These are phyloP conservation scores for Xenotilapia caudafasciata DNA, from an alignment of 2,113 vertebrate species.

Conservation along the genomic window DNA sequence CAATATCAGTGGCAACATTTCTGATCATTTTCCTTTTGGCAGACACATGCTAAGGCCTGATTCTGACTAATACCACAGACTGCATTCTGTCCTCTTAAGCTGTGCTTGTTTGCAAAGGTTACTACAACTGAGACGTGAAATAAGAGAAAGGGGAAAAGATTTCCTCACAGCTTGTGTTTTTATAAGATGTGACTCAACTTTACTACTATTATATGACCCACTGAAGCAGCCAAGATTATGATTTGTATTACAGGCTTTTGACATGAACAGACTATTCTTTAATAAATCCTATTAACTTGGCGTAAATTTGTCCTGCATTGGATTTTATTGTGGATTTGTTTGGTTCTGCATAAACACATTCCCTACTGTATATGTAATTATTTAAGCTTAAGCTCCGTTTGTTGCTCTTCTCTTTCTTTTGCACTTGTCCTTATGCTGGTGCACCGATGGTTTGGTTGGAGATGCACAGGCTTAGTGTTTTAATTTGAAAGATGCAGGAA, in stretches of 20 bases:
- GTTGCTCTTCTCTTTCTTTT: not conserved
- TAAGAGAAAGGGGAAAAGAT: no score
- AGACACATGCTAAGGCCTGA: not conserved
- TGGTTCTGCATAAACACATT: not conserved
- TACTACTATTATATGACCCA: no score
- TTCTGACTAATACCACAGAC: not conserved
- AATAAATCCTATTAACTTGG: not conserved
- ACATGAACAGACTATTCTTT: not conserved
- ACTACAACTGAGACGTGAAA: no score
- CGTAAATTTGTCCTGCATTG: not conserved
- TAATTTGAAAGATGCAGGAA: not conserved
- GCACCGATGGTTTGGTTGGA: not conserved
- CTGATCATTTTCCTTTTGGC: not conserved
- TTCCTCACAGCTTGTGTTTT: no score
- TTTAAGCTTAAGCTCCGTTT: not conserved
- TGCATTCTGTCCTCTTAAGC: no score
- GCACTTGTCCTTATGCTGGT: not conserved
- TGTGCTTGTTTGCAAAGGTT: no score
- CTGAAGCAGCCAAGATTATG: no score
- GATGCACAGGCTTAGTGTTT: not conserved
- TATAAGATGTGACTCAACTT: no score
- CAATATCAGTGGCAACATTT: not conserved
- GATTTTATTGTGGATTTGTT: not conserved
- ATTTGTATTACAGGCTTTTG: no score
- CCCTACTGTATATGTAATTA: not conserved